A percentile compares a stretch with the other conserved stretches of the same genome.
Conservation (phyloP, 2,888 invertebrate genomes). For the Chrysolina haemoptera region DNA sequence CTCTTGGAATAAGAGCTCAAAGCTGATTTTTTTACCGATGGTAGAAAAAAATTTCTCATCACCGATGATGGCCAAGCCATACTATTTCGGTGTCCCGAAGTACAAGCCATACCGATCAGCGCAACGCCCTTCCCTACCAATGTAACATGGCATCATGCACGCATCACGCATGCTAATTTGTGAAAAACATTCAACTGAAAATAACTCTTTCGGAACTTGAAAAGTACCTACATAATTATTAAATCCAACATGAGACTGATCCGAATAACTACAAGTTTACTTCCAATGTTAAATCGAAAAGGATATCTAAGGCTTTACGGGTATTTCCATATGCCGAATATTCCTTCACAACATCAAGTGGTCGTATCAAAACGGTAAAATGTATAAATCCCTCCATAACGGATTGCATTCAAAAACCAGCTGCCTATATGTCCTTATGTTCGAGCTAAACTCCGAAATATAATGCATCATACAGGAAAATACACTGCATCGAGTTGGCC, state of each 20-base stretch:
- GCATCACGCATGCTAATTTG: no score
- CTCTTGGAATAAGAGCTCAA: no score
- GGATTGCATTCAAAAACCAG: conserved; percentile 53
- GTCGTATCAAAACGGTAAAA: conserved; percentile 23
- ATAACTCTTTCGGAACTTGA: no score
- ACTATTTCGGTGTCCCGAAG: no score
- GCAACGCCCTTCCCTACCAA: no score
- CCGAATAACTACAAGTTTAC: background rate
- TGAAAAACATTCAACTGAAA: no score
- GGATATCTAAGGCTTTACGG: background rate
- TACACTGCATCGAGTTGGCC: conserved; percentile 53
- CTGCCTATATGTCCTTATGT: conserved; percentile 53
- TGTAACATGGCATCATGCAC: no score
- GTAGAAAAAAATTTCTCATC: no score
- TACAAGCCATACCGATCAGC: no score
- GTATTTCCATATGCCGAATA: background rate
- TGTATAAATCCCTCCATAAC: conserved; percentile 51
- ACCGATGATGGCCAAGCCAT: no score
- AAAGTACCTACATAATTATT: no score
- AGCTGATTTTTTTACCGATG: no score
- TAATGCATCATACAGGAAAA: conserved; percentile 45
- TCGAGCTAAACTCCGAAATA: conserved; percentile 42
- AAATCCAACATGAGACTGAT: background rate
- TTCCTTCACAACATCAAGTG: background rate
- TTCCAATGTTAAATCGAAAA: background rate